A percentile compares a stretch with the other conserved stretches of the same genome.
phyloP scores from a whole-genome alignment of 2,888 invertebrate genomes.

The Xylota segnis region DNA sequence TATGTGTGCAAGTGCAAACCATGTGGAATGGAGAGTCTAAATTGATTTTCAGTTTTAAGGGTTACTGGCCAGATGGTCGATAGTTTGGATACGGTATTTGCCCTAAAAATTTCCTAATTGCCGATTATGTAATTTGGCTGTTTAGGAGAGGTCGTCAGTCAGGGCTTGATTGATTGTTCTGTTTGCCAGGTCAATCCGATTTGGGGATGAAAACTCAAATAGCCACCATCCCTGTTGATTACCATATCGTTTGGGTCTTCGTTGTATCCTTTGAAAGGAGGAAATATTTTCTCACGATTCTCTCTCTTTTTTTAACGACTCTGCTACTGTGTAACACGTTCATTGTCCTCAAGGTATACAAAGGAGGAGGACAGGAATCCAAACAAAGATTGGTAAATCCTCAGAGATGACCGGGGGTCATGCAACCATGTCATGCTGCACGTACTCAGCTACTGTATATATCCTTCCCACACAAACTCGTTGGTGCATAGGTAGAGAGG shows the following conservation, averaged over 20 bases:
- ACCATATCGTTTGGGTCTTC: background rate
- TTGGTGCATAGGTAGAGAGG: conserved; percentile 24
- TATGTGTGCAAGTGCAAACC: conserved; percentile 57
- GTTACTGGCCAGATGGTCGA: conserved; percentile 64
- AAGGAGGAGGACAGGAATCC: conserved; percentile 12
- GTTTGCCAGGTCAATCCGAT: conserved; percentile 26
- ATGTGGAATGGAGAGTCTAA: conserved; percentile 59
- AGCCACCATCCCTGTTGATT: background rate
- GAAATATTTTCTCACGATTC: conserved; percentile 36
- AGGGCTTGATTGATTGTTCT: conserved; percentile 62
- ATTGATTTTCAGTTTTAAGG: conserved; percentile 66
- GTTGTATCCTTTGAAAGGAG: background rate
- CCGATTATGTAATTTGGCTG: conserved; percentile 65
- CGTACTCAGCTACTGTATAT: conserved; percentile 24
- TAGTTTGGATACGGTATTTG: conserved; percentile 49
- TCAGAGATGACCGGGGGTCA: conserved; percentile 60
- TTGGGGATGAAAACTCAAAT: conserved; percentile 28
- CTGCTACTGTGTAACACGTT: conserved; percentile 11
- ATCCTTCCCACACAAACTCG: conserved; percentile 28
- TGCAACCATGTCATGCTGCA: conserved; percentile 24
- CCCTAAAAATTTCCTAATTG: conserved; percentile 65
- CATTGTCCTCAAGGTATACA: conserved; percentile 34
- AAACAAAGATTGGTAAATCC: conserved; percentile 40
- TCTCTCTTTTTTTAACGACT: background rate
- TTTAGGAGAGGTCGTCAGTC: conserved; percentile 33